These are phyloP conservation scores for Shargacucullia verbasci DNA, from an alignment of 2,888 invertebrate species.

Conservation along the genomic window DNA sequence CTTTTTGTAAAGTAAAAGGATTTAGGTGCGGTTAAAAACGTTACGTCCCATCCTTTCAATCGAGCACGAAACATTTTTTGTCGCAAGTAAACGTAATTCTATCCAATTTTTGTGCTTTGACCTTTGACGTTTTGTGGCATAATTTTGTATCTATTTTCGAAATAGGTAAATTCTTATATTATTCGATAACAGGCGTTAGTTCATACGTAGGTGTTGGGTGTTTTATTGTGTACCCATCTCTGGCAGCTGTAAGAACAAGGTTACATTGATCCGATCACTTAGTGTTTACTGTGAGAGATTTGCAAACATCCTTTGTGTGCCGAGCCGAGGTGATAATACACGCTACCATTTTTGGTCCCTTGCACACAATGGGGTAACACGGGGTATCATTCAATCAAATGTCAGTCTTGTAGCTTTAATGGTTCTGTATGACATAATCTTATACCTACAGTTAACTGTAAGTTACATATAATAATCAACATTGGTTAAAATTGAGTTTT, in stretches of 20 bases:
- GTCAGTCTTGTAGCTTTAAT: conserved; percentile 15
- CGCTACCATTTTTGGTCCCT: conserved; percentile 60
- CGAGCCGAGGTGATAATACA: conserved; percentile 62
- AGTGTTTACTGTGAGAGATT: conserved; percentile 74
- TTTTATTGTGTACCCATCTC: conserved; percentile 25
- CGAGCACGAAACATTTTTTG: conserved; percentile 32
- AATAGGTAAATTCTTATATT: conserved; percentile 18
- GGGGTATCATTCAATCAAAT: conserved; percentile 48
- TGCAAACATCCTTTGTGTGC: conserved; percentile 75
- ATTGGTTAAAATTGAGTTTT: too few species aligned
- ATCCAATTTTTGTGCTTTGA: conserved; percentile 34
- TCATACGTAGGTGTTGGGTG: background rate
- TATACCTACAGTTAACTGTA: background rate
- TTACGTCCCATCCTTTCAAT: conserved; percentile 33
- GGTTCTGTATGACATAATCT: conserved; percentile 10
- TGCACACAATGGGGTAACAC: conserved; percentile 54
- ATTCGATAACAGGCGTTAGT: conserved; percentile 21
- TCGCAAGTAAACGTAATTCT: conserved; percentile 24
- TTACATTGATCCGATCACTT: conserved; percentile 72
- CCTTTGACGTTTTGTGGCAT: conserved; percentile 27
- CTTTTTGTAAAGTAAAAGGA: conserved; percentile 58
- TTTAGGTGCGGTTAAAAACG: conserved; percentile 46
- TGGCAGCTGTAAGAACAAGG: conserved; percentile 56
- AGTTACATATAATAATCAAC: background rate
- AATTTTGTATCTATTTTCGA: conserved; percentile 22